Conservation (phyloP, 2,113 vertebrate species). For the Aptenodytes patagonicus region DNA sequence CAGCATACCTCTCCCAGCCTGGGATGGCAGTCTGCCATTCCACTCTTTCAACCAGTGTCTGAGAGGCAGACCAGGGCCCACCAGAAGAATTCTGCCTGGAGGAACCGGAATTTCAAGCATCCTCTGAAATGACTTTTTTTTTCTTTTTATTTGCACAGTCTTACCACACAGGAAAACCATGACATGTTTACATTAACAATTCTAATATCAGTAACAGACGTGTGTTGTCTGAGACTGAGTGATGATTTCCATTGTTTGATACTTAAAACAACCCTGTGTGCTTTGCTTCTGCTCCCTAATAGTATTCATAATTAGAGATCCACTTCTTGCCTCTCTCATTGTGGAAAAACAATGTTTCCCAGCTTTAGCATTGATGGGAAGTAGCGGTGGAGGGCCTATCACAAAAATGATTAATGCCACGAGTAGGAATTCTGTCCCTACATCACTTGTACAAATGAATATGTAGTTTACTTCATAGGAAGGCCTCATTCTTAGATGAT, state of each 20-base stretch:
- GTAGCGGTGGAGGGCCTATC: background rate
- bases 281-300: background rate
- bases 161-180: background rate
- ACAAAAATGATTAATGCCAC: background rate
- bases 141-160: background rate
- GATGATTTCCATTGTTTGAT: background rate
- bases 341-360: background rate
- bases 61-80: background rate
- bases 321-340: background rate
- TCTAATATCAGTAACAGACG: background rate
- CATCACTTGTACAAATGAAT: background rate
- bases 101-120: background rate
- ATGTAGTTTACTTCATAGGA: background rate
- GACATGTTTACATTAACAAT: background rate
- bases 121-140: background rate
- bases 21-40: background rate
- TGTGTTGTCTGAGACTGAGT: background rate
- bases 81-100: background rate
- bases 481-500: background rate
- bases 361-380: background rate
- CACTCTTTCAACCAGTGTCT: background rate
- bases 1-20: background rate
- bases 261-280: background rate
- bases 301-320: conserved; percentile 12
- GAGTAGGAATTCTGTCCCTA: background rate